Conservation (phyloP, 2,113 vertebrate genomes). For the Laticauda colubrina region DNA sequence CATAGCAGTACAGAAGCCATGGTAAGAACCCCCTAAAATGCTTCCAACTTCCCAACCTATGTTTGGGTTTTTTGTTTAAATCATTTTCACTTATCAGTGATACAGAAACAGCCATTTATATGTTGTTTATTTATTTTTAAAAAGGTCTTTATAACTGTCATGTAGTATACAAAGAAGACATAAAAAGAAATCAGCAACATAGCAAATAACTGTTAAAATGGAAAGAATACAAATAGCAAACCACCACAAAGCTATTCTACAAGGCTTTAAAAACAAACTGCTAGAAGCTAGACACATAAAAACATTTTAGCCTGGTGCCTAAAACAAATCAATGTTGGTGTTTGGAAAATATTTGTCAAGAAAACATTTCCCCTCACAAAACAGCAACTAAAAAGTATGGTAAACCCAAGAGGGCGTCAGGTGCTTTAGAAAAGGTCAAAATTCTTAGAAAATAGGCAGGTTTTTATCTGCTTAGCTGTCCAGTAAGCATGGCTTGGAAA, state of each 20-base stretch:
- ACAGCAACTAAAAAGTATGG: not conserved
- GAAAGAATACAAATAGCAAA: not conserved
- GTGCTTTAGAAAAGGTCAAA: not conserved
- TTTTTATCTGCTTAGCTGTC: not conserved
- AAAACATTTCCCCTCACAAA: not conserved
- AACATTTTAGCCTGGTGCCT: not conserved
- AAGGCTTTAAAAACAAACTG: not conserved
- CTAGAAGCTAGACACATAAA: not conserved
- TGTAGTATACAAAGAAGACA: not conserved
- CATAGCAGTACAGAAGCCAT: not conserved
- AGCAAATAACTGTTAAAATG: not conserved
- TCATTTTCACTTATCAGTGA: not conserved
- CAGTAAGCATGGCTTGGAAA: not conserved
- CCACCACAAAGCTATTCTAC: not conserved
- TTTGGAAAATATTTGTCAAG: not conserved
- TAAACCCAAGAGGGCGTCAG: not conserved
- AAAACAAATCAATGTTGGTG: not conserved
- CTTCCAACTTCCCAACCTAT: not conserved
- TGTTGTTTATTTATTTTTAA: not conserved
- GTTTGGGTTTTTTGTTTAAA: not conserved
- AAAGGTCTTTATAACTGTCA: not conserved
- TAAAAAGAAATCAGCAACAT: not conserved
- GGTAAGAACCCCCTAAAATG: not conserved
- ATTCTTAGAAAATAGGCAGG: not conserved
- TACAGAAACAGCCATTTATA: not conserved